Percentiles rank a stretch among this genome's conserved stretches.
Conservation (phyloP, 2,797 vertebrate species). For the Cirrhinus mrigala region DNA sequence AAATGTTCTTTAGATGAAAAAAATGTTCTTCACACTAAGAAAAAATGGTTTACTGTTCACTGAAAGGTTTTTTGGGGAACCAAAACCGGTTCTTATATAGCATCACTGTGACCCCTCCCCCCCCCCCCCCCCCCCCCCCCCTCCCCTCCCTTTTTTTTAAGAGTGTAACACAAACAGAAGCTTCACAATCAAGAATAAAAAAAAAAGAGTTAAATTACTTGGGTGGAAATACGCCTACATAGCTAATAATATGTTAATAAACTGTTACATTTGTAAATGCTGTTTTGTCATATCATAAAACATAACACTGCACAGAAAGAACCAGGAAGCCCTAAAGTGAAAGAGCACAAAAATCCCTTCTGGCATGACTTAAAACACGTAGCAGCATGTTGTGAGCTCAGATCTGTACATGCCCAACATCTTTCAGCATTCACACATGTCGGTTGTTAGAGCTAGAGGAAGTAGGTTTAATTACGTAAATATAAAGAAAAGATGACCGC, state of each 20-base stretch:
- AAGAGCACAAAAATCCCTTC: neutral
- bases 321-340: neutral
- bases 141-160: no score
- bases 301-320: neutral
- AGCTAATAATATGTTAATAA: neutral
- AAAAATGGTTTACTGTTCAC: no score
- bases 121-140: no score
- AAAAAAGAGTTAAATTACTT: neutral
- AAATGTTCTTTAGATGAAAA: no score
- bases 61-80: no score
- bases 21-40: no score
- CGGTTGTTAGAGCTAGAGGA: neutral
- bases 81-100: no score
- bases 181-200: neutral
- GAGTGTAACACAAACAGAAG: neutral
- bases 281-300: neutral
- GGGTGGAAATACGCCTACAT: neutral
- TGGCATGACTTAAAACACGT: neutral
- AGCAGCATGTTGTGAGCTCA: neutral
- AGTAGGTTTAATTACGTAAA: neutral
- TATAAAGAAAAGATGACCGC: neutral
- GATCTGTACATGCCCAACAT: neutral
- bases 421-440: neutral
- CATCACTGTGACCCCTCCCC: no score
- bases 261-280: neutral